Evolutionary conservation across 1,140 invertebrate genomes (phyloP).

Genomic region (Diorhabda elongata): DNA sequence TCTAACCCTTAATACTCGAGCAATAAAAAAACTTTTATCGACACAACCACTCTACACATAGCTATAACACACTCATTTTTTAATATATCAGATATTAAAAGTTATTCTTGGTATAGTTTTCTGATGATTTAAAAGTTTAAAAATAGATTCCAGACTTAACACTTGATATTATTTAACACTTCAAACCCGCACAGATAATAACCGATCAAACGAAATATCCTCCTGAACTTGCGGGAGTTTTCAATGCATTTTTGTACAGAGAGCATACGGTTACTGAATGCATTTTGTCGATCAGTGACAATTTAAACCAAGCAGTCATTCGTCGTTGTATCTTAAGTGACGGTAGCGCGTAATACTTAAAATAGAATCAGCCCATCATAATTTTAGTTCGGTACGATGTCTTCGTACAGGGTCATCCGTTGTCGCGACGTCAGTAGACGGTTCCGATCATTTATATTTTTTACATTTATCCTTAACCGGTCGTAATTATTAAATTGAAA

Average conservation of each 20-base stretch:
- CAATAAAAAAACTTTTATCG: background rate
- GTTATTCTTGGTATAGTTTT: too few species aligned
- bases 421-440: background rate
- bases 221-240: too few species aligned
- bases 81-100: background rate
- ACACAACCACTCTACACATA: background rate
- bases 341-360: background rate
- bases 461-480: background rate
- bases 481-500: background rate
- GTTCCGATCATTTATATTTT: background rate
- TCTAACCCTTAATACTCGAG: background rate
- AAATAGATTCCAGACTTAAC: background rate
- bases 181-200: background rate
- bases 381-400: background rate
- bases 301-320: background rate
- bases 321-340: constrained; percentile 1
- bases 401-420: background rate
- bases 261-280: background rate
- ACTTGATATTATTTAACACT: background rate
- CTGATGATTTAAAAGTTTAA: background rate
- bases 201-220: background rate
- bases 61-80: background rate
- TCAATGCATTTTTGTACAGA: too few species aligned
- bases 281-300: background rate
- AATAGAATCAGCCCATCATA: constrained; percentile 8